phyloP scores from a whole-genome alignment of 2,797 vertebrate species.

The Dipus sagitta region DNA sequence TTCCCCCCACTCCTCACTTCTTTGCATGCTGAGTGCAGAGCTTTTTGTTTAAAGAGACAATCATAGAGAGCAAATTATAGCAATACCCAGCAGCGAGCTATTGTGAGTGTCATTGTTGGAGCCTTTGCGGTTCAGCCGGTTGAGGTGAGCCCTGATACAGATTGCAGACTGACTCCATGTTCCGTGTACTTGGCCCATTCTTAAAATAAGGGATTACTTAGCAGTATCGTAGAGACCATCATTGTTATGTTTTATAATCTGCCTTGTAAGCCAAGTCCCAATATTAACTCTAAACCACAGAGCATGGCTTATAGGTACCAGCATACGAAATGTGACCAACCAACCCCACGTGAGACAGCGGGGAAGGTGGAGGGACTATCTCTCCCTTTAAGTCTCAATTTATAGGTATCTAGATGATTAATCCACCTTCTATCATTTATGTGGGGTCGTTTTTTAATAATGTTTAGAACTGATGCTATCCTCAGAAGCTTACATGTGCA shows the following conservation, averaged over 20 bases:
- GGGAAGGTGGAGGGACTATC: neutral
- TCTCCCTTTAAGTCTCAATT: conserved; percentile 49
- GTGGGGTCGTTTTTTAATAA: conserved; percentile 55
- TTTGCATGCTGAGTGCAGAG: conserved; percentile 87
- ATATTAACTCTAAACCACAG: conserved; percentile 36
- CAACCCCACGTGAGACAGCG: neutral
- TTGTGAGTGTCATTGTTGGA: conserved; percentile 79
- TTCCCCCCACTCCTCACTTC: conserved; percentile 84
- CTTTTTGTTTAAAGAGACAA: conserved; percentile 86
- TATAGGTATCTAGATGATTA: conserved; percentile 33
- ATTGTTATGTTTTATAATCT: conserved; percentile 44
- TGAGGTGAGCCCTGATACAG: conserved; percentile 78
- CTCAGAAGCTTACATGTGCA: neutral
- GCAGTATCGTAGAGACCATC: conserved; percentile 48
- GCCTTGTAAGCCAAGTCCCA: conserved; percentile 61
- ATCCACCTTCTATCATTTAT: conserved; percentile 66
- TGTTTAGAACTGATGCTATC: conserved; percentile 46
- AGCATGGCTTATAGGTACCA: neutral
- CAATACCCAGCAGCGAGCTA: conserved; percentile 78
- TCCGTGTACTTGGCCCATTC: conserved; percentile 33
- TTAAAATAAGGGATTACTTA: conserved; percentile 55
- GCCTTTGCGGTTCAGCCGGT: conserved; percentile 58
- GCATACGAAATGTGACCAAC: neutral
- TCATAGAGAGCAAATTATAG: conserved; percentile 84
- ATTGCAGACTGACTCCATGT: conserved; percentile 62